Evolutionary conservation across 2,113 vertebrate species (phyloP).

Genomic region (Peromyscus californicus): DNA sequence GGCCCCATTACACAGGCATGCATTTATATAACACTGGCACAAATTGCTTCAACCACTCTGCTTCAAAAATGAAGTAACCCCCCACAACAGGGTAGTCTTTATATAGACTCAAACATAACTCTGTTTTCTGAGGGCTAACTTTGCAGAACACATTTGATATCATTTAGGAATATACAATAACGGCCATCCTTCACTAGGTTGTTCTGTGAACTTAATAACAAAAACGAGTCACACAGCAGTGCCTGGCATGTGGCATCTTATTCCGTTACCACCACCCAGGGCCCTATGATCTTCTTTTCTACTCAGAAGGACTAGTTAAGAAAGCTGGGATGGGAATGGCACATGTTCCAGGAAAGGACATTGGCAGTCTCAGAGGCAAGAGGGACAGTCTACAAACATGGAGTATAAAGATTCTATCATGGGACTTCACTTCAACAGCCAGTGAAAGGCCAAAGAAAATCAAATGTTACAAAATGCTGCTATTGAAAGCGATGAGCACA

Average conservation of each 20-base stretch:
- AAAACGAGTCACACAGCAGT: not conserved
- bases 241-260: not conserved
- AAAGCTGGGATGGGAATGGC: not conserved
- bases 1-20: not conserved
- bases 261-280: not conserved
- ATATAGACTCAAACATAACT: not conserved
- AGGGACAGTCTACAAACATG: not conserved
- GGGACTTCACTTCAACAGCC: conserved; percentile 28
- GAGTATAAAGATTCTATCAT: conserved; percentile 34
- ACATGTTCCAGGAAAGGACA: conserved; percentile 48
- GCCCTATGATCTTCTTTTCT: not conserved
- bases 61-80: conserved; percentile 22
- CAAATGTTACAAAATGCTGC: conserved; percentile 74
- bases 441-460: conserved; percentile 74
- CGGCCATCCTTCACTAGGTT: not conserved
- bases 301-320: not conserved
- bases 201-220: not conserved
- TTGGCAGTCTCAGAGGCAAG: not conserved
- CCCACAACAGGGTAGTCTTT: not conserved
- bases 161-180: not conserved
- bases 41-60: not conserved
- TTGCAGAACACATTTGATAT: not conserved
- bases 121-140: not conserved
- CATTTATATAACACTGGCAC: not conserved
- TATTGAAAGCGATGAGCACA: conserved; percentile 27